Conservation (phyloP, 2,113 vertebrate species). For the Elachura formosa region DNA sequence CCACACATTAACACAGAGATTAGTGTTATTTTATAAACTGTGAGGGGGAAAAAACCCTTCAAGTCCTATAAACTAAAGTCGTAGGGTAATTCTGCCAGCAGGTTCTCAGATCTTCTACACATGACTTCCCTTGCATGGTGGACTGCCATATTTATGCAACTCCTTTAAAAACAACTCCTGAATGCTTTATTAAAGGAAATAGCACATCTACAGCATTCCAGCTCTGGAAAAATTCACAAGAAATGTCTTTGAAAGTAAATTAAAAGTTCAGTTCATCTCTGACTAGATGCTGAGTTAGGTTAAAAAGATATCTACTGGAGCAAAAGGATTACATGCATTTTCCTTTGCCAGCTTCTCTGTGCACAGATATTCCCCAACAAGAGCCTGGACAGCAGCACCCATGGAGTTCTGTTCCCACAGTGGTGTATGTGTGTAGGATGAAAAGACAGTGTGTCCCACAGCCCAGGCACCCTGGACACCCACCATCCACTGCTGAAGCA, state of each 20-base stretch:
- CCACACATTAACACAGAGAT: slow-evolving; percentile 16
- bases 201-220: not conserved
- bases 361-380: rapidly evolving
- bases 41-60: not conserved
- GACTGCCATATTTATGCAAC: not conserved
- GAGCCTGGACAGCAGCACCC: not conserved
- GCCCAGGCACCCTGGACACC: not conserved
- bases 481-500: not conserved
- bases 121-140: not conserved
- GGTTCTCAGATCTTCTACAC: not conserved
- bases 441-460: not conserved
- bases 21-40: slow-evolving; percentile 12
- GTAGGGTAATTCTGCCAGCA: not conserved
- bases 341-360: not conserved
- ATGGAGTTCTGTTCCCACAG: not conserved
- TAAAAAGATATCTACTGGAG: not conserved
- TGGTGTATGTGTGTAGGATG: rapidly evolving
- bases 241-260: not conserved
- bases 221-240: not conserved
- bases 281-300: not conserved
- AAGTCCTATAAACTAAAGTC: not conserved
- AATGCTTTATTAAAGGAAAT: not conserved
- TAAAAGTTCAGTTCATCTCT: not conserved
- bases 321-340: not conserved
- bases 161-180: not conserved